Evolutionary conservation across 1,140 invertebrate species (phyloP), one percentile per base, ranked within the genome.

Genomic region (Agraylea sexmaculata): DNA sequence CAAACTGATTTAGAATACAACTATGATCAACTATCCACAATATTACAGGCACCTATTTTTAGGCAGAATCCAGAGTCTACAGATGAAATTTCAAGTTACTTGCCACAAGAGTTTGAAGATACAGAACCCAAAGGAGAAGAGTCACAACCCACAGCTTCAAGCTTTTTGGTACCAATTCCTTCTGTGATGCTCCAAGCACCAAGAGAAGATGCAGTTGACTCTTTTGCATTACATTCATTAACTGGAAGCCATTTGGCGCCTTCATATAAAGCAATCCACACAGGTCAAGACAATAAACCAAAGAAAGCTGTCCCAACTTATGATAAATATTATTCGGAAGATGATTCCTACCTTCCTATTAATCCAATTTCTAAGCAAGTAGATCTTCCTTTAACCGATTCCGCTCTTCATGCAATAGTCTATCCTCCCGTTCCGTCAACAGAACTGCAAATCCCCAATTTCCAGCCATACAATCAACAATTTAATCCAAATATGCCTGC

Each of bases 341-440:
- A 28, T 21, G 16, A 40, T n/a, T 30, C 20, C 8, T 45, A 36
- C 22, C 18, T 36, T n/a, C 40, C 43, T 13, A 36, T 42, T 6
- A 49, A 49, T 37, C 47, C 47, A 12, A n/a, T 39, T 15, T 45
- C 47, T 7, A 49, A 49, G 32, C 47, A 49, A 27, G 40, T 45
- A 22, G 47, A 49, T 43, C 34, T 49, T 13, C 40, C 47, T n/a
- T 21, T 49, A 20, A 36, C 47, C 6, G 38, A 32, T 28, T 11
- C 17, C 11, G 33, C 37, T 20, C 13, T 2, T n/a, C 21, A 25
- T 17, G 21, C 11, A 4, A 32, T 43, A 11, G 16, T 8, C 18
- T 37, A 41, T 28, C 34, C 38, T 11, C 25, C 40, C 12, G 22
- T 25, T 17, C 47, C 43, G 13, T 28, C 47, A 6, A 30, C 36